Base-by-base conservation (phyloP, 2,113 vertebrate genomes). In the Ceyx margarethae region DNA sequence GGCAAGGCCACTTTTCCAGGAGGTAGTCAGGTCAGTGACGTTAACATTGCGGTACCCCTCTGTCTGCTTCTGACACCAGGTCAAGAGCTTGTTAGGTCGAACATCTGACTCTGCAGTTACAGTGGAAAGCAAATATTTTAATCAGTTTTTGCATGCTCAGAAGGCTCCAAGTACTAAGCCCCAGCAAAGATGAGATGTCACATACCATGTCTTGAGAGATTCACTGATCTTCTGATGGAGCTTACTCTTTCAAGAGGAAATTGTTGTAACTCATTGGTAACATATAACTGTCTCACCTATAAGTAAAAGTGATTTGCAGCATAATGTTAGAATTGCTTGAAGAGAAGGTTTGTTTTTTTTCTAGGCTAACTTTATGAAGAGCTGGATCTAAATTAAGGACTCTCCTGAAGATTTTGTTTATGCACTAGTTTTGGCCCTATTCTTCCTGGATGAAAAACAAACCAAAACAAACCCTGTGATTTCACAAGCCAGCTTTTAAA, bases 21-120 rank as follows among this genome's bases (percentile, higher is more conserved):
- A 99, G 37, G 97, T 98, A 64, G 97, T 98, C 91, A 99, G 97
- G 95, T 99, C 98, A 1, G 98, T 98, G 96, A 99, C 86, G 0
- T 20, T 88, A 61, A 99, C 98, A 0, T 98, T 98, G 72, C 96
- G 97, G 96, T 99, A 99, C 61, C 98, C 98, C 82, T 99, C 98
- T 0, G 98, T 99, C 96, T 99, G 99, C 85, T 98, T 99, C 97
- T 99, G 99, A 96, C 99, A 99, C 99, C 99, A 99, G 8, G 98
- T 99, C 90, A 99, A 81, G 81, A 99, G 98, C 90, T 98, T 98
- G 53, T 98, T 98, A 13, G 99, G 99, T 67, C 98, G 97, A 89
- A 98, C 97, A 73, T 99, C 99, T 5, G 98, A 99, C 94, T 99
- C 99, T 99, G 94, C 31, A 87, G 71, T 60, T 51, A 67, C 13